phyloP scores from a whole-genome alignment of 2,797 vertebrate species.

The Chelon labrosus region DNA sequence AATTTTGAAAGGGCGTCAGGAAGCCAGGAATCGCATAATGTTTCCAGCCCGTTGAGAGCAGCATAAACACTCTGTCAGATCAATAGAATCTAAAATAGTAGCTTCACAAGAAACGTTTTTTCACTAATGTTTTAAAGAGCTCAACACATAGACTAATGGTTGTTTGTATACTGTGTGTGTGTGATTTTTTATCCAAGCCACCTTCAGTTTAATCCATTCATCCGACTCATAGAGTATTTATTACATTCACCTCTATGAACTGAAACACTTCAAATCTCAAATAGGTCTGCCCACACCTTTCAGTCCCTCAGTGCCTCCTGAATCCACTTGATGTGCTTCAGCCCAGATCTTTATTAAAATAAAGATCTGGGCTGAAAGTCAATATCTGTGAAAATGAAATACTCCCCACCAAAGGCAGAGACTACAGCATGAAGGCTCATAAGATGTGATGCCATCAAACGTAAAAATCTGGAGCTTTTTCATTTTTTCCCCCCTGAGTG shows the following conservation, averaged over 20 bases:
- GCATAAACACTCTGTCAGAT: neutral
- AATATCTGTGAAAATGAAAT: slow-evolving; percentile 70
- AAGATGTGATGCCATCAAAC: slow-evolving; percentile 69
- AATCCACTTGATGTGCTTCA: slow-evolving; percentile 45
- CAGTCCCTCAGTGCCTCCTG: neutral
- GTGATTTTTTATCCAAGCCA: neutral
- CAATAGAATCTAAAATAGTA: neutral
- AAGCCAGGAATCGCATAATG: slow-evolving; percentile 1
- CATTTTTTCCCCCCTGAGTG: slow-evolving; percentile 44
- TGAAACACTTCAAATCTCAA: slow-evolving; percentile 15
- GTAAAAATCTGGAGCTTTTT: slow-evolving; percentile 59
- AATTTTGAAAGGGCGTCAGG: slow-evolving; percentile 11
- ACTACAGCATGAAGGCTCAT: slow-evolving; percentile 34
- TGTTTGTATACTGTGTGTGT: neutral
- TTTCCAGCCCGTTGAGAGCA: neutral
- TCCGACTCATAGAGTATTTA: neutral
- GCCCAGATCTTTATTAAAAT: slow-evolving; percentile 46
- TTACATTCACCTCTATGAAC: neutral
- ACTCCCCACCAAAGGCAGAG: slow-evolving; percentile 40
- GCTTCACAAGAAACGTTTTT: neutral
- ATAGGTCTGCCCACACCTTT: slow-evolving; percentile 21
- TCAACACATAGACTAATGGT: neutral
- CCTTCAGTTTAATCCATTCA: neutral
- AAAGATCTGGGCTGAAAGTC: slow-evolving; percentile 56
- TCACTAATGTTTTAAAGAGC: neutral